A percentile compares a stretch with the other conserved stretches of the same genome.
Conservation (phyloP, 2,113 vertebrate species). For the Camelus bactrianus region DNA sequence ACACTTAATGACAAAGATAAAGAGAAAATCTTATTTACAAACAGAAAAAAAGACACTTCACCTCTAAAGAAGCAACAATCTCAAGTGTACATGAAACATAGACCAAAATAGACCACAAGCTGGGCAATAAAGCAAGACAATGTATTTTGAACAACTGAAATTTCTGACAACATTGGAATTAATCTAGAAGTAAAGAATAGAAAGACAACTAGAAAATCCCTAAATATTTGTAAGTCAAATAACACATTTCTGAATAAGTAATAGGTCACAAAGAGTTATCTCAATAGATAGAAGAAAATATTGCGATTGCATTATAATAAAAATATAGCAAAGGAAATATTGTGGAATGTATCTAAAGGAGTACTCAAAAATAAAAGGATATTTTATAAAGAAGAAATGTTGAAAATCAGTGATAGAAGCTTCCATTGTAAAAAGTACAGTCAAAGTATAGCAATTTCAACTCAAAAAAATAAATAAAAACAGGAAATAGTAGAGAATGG, state of each 20-base stretch:
- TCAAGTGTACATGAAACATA: background rate
- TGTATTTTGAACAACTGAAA: background rate
- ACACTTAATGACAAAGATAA: background rate
- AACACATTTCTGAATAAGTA: background rate
- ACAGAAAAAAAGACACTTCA: background rate
- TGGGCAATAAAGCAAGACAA: background rate
- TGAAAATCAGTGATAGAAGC: background rate
- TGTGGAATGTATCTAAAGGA: background rate
- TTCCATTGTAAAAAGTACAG: background rate
- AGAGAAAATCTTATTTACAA: background rate
- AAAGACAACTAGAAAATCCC: background rate
- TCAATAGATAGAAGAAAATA: background rate
- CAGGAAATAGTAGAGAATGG: background rate
- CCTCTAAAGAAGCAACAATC: background rate
- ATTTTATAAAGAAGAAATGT: background rate
- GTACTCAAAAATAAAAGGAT: background rate
- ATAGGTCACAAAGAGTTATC: background rate
- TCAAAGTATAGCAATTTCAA: background rate
- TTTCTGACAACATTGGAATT: background rate
- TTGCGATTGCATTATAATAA: background rate
- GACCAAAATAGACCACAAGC: background rate
- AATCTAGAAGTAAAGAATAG: background rate
- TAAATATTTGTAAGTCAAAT: background rate
- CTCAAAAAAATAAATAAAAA: background rate
- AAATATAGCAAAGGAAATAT: background rate